Conservation (phyloP, 2,888 invertebrate genomes). For the Andrena marginata region DNA sequence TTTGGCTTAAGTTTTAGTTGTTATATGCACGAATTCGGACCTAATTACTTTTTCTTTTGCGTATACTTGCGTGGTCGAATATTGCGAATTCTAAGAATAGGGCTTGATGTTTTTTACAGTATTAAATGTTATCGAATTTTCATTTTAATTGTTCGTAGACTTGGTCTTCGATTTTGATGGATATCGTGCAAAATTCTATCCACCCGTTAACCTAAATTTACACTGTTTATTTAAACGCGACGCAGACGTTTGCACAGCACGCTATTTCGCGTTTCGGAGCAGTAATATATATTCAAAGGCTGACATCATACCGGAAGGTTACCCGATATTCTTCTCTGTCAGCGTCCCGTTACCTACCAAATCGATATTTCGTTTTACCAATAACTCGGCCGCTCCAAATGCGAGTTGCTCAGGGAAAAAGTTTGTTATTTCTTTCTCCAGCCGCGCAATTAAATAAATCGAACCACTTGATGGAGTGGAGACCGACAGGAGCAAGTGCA, state of each 20-base stretch:
- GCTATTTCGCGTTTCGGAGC: neutral
- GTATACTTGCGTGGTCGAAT: neutral
- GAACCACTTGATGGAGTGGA: neutral
- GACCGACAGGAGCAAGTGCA: no score
- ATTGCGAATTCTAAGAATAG: no score
- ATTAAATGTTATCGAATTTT: no score
- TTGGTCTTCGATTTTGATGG: no score
- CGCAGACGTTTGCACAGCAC: neutral
- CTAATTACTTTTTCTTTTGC: neutral
- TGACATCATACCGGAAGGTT: constrained; percentile 68
- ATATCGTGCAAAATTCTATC: neutral
- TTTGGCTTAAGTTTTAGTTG: neutral
- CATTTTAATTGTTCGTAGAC: no score
- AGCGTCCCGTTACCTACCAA: constrained; percentile 61
- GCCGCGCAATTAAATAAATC: neutral
- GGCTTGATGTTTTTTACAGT: no score
- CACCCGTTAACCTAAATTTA: neutral
- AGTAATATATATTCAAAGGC: constrained; percentile 47
- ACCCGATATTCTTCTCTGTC: constrained; percentile 37
- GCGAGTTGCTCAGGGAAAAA: neutral
- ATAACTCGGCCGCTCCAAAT: constrained; percentile 13
- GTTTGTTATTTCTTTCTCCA: neutral
- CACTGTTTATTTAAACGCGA: neutral
- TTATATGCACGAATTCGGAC: neutral
- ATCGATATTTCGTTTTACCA: constrained; percentile 44